Base-by-base conservation (phyloP, 2,113 vertebrate genomes). In the Hemiprocne comata region DNA sequence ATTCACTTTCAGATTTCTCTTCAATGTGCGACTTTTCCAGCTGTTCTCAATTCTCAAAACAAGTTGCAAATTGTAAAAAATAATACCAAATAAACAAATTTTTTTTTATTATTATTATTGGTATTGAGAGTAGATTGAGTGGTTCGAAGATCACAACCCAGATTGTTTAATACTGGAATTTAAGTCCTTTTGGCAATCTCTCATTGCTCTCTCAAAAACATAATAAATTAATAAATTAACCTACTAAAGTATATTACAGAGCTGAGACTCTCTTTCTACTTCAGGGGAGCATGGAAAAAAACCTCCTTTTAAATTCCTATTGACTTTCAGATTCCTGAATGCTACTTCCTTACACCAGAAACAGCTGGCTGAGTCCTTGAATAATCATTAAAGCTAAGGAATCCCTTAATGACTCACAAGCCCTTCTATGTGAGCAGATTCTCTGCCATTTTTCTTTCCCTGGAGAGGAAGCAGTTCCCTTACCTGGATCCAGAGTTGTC, bases 401-500 rank as follows among this genome's bases (percentile, higher is more conserved):
- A 83, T 7, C 15, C 40, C 26, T 54, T 25, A 76, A 18, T 24
- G 17, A n/a, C 42, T 73, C 26, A 34, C n/a, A 60, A 67, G 20
- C 21, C 31, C 15, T 55, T 71, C 10, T 20, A 16, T 8, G 17
- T 80, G 18, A 42, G 44, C 67, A 73, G 55, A 38, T 17, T 48
- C 26, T 75, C n/a, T 87, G 34, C 17, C 29, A 11, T 34, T 54
- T 34, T 74, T 9, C 60, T 88, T 77, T 70, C 40, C n/a, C 20
- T 33, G 60, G 17, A 62, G 29, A 74, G 23, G 10, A 66, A 65
- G 55, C 7, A 31, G 42, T 64, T 92, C 50, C 42, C 81, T 95
- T 92, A 97, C 94, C 95, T 95, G 75, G 38, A 82, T 51, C 44
- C 72, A 83, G 81, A 87, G 73, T 9, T 70, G 24, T 53, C 38